Percentiles rank a stretch among this genome's conserved stretches.
These are phyloP conservation scores for Drosophila flavopinicola DNA, from an alignment of 2,888 invertebrate genomes.

Conservation along the genomic window DNA sequence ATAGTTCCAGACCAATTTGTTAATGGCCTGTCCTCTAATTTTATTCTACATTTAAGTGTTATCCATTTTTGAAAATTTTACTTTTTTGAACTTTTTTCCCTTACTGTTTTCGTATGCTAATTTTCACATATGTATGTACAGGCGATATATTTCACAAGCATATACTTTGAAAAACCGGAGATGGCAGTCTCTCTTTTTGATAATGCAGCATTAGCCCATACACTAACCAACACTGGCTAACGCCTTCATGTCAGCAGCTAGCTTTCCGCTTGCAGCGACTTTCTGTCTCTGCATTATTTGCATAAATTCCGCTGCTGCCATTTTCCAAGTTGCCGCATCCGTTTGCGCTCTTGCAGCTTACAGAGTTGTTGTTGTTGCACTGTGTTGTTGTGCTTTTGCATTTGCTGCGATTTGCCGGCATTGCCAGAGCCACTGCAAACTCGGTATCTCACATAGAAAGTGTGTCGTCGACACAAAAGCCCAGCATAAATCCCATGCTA, in stretches of 20 bases:
- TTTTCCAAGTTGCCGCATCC: constrained; percentile 6
- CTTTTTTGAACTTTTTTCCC: too few relatives aligned
- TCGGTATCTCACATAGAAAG: constrained; percentile 25
- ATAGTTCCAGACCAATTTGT: too few relatives aligned
- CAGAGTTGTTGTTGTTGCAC: constrained; percentile 3
- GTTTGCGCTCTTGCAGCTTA: constrained; percentile 9
- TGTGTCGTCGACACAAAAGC: constrained; percentile 48
- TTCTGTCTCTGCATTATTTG: constrained; percentile 25
- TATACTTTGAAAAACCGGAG: neutral
- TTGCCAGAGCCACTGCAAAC: constrained; percentile 10
- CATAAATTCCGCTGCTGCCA: constrained; percentile 19
- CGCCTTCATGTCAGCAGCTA: neutral
- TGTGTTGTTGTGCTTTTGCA: constrained; percentile 6
- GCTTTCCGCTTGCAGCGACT: neutral
- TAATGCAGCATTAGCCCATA: constrained; percentile 1
- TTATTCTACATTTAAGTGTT: too few relatives aligned
- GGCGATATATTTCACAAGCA: neutral
- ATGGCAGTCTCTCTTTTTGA: neutral
- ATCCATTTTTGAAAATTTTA: too few relatives aligned
- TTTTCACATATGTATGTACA: too few relatives aligned
- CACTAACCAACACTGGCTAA: constrained; percentile 1
- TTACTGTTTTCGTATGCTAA: too few relatives aligned
- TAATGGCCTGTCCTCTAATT: too few relatives aligned
- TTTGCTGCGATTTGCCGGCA: constrained; percentile 18
- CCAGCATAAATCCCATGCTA: constrained; percentile 45